Evolutionary conservation across 2,113 vertebrate species (phyloP).

Genomic region (Procavia capensis): DNA sequence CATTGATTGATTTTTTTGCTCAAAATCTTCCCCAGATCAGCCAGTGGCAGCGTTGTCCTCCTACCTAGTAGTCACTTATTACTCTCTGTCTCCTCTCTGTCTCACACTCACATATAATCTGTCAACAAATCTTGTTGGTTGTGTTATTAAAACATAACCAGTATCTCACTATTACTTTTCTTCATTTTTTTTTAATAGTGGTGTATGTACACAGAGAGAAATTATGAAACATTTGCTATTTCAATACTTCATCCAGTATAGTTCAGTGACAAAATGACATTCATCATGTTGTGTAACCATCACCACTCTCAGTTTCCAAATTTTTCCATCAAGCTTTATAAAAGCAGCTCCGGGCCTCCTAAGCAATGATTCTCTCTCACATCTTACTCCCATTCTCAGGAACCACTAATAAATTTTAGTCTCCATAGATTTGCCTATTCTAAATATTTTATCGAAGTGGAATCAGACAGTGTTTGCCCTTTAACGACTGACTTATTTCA

Average conservation of each 20-base stretch:
- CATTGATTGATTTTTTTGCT: background rate
- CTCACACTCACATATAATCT: background rate
- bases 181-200: background rate
- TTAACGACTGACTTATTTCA: background rate
- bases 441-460: background rate
- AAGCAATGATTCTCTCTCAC: background rate
- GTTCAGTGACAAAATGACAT: background rate
- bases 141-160: background rate
- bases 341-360: background rate
- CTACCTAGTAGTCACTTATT: background rate
- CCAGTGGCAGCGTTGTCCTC: background rate
- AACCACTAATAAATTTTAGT: background rate
- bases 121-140: background rate
- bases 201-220: too few species aligned
- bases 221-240: background rate
- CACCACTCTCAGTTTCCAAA: background rate
- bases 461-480: background rate
- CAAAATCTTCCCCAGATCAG: background rate
- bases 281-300: background rate
- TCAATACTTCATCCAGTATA: background rate
- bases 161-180: background rate
- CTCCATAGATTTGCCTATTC: background rate
- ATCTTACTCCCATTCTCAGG: background rate
- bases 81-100: background rate
- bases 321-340: background rate